Percentiles rank a stretch among this genome's conserved stretches.
Evolutionary conservation across 2,797 vertebrate species (phyloP).

Genomic region (Anolis apletophallus): DNA sequence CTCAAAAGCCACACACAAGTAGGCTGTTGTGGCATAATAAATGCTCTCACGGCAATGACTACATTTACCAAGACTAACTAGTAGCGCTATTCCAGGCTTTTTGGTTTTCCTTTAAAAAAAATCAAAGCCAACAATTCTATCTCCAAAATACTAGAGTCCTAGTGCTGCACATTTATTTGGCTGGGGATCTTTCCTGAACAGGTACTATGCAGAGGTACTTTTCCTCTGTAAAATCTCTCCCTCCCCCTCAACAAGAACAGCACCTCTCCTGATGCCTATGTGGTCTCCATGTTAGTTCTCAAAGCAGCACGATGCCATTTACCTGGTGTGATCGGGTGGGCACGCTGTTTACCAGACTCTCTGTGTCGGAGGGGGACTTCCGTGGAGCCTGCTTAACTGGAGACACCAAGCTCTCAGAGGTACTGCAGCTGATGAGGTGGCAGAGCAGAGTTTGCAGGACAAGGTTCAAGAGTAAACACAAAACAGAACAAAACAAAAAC

Average conservation of each 20-base stretch:
- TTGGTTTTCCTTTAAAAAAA: not conserved
- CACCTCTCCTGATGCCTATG: conserved; percentile 30
- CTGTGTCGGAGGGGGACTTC: conserved; percentile 89
- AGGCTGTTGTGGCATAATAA: not conserved
- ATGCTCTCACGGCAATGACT: not conserved
- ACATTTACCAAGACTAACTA: conserved; percentile 9
- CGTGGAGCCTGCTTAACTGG: conserved; percentile 88
- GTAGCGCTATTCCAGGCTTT: not conserved
- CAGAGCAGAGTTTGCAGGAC: conserved; percentile 74
- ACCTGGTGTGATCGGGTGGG: conserved; percentile 92
- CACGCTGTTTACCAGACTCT: conserved; percentile 88
- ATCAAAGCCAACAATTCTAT: not conserved
- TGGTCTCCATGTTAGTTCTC: conserved; percentile 40
- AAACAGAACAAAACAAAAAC: conserved; percentile 50
- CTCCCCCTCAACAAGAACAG: conserved; percentile 19
- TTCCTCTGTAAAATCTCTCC: conserved; percentile 10
- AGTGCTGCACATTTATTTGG: not conserved
- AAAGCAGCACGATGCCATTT: conserved; percentile 75
- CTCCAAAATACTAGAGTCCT: not conserved
- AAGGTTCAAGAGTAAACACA: conserved; percentile 70
- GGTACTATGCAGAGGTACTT: not conserved
- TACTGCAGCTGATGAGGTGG: conserved; percentile 87
- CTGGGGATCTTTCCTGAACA: not conserved
- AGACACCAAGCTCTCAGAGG: conserved; percentile 90
- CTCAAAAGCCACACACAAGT: not conserved